These are phyloP conservation scores for Metridium senile DNA, from an alignment of 92 coral and sea anemone species.

Conservation along the genomic window DNA sequence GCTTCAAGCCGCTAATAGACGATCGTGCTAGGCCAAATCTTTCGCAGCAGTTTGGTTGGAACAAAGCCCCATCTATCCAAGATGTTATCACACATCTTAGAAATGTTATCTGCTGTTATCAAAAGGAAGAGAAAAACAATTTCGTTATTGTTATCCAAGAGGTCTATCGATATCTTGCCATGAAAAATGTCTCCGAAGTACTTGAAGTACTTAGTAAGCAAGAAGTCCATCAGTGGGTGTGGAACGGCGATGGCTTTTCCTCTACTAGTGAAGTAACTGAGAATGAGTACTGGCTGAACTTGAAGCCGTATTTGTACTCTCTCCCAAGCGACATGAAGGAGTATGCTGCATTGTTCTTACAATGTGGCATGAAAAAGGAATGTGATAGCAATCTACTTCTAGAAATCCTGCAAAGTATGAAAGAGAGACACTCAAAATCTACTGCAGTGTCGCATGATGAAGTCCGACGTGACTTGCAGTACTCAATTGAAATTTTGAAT, in stretches of 20 bases:
- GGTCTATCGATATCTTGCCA: conserved; percentile 52
- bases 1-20: conserved; percentile 43
- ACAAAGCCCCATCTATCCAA: conserved; percentile 28
- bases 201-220: conserved; percentile 4
- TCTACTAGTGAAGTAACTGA: conserved; percentile 41
- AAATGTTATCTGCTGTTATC: conserved; percentile 43
- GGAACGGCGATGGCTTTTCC: conserved; percentile 86
- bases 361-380: conserved; percentile 53
- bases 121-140: conserved; percentile 46
- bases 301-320: conserved; percentile 59
- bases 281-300: conserved; percentile 45
- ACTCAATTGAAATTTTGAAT: conserved; percentile 66
- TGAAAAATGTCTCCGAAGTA: background rate
- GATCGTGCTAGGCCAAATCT: conserved; percentile 12
- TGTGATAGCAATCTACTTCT: conserved; percentile 50
- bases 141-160: conserved; percentile 44
- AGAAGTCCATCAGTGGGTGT: conserved; percentile 51
- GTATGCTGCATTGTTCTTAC: conserved; percentile 38
- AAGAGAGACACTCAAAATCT: conserved; percentile 45
- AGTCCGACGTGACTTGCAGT: conserved; percentile 64
- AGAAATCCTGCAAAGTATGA: conserved; percentile 51
- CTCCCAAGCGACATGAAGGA: conserved; percentile 56
- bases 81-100: conserved; percentile 57
- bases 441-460: background rate
- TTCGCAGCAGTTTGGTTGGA: conserved; percentile 55